Evolutionary conservation across 2,113 vertebrate genomes (phyloP).

Genomic region (Datnioides undecimradiatus): DNA sequence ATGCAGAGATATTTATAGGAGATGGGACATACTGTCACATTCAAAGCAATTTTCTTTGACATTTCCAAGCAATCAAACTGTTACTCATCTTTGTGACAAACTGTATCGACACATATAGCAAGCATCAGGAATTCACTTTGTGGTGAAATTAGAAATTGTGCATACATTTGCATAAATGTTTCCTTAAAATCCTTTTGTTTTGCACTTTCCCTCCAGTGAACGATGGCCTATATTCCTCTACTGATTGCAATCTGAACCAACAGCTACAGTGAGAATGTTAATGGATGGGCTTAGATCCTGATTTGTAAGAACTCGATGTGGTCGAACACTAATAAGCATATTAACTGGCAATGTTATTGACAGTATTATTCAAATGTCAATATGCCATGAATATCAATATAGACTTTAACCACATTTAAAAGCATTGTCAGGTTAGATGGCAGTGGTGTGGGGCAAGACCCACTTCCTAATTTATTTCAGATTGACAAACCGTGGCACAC

Average conservation of each 20-base stretch:
- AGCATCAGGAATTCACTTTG: slow-evolving; percentile 58
- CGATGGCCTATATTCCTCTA: slow-evolving; percentile 67
- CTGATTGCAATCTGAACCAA: slow-evolving; percentile 66
- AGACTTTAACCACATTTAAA: not conserved
- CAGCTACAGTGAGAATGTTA: slow-evolving; percentile 27
- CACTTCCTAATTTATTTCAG: not conserved
- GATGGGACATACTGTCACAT: slow-evolving; percentile 6
- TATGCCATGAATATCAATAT: slow-evolving; percentile 37
- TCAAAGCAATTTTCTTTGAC: slow-evolving; percentile 53
- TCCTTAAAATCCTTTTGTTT: slow-evolving; percentile 70
- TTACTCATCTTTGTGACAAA: slow-evolving; percentile 47
- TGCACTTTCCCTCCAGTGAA: slow-evolving; percentile 71
- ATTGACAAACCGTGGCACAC: not conserved
- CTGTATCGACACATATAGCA: slow-evolving; percentile 43
- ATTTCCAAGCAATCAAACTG: slow-evolving; percentile 59
- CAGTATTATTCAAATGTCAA: slow-evolving; percentile 50
- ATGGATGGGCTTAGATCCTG: slow-evolving; percentile 14
- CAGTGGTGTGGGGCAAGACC: not conserved
- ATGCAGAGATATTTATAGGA: slow-evolving; percentile 31
- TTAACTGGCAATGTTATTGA: slow-evolving; percentile 51
- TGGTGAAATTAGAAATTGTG: slow-evolving; percentile 62
- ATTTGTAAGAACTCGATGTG: slow-evolving; percentile 14
- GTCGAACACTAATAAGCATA: slow-evolving; percentile 37
- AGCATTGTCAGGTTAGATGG: not conserved
- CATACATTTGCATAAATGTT: slow-evolving; percentile 79